Conservation (phyloP, 2,888 invertebrate species). For the Ptychoptera albimana region DNA sequence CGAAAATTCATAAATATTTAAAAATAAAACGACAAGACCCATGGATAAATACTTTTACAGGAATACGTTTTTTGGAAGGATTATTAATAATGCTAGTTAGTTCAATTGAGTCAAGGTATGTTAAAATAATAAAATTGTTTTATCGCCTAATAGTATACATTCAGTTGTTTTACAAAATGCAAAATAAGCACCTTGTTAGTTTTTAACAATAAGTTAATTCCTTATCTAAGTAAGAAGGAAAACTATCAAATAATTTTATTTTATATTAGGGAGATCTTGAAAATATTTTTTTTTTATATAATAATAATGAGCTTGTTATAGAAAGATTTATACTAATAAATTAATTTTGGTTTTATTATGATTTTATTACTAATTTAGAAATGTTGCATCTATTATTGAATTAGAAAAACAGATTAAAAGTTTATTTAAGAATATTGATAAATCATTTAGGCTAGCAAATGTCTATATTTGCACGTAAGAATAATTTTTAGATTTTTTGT, state of each 20-base stretch:
- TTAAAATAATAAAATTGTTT: not conserved
- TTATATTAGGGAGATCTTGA: no score
- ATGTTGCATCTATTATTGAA: not conserved
- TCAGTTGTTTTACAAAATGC: no score
- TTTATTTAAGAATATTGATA: not conserved
- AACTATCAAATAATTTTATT: no score
- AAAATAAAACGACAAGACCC: slow-evolving; percentile 19
- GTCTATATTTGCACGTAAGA: not conserved
- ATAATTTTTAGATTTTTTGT: not conserved
- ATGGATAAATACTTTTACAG: slow-evolving; percentile 30
- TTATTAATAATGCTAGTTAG: slow-evolving; percentile 21
- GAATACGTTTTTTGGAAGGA: slow-evolving; percentile 38
- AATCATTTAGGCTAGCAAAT: not conserved
- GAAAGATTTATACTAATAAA: no score
- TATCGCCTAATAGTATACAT: no score
- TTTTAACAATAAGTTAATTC: no score
- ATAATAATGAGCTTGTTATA: no score
- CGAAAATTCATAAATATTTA: slow-evolving; percentile 26
- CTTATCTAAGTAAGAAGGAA: no score
- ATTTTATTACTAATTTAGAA: not conserved
- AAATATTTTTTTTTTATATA: no score
- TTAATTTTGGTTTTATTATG: no score
- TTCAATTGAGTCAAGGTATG: slow-evolving; percentile 35
- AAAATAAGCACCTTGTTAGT: no score
- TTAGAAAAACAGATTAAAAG: not conserved